Base-by-base conservation (phyloP, 2,888 invertebrate genomes). In the Rhyacophila evoluta region DNA sequence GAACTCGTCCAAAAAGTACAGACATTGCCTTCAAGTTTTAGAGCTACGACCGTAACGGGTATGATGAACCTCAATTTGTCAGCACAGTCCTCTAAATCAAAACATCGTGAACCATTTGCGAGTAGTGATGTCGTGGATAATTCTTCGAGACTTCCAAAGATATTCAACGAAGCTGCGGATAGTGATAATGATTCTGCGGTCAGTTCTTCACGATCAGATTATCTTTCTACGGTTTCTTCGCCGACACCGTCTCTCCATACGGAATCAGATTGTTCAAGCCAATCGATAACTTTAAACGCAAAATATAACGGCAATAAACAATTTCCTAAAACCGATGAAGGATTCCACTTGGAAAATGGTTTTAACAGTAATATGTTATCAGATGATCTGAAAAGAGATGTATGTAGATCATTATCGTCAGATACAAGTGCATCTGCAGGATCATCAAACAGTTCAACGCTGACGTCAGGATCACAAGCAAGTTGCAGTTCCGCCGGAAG, bases 161-260 rank as follows among this genome's bases (percentile, higher is more conserved):
- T 38, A 15, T 82, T 79, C 6, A 76, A 76, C 28, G 82, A 82
- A 28, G 33, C 79, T 84, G 92, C 93, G 83, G 95, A 95, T 83
- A 95, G 94, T 84, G 96, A 96, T 86, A 95, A 95, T 84, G 96
- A 97, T 86, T 96, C 96, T 29, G 96, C 96, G 2, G 95, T 96
- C 85, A 96, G 96, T 85, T 95, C 94, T 71, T 94, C 94, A 83
- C 93, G 95, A 75, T 95, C 95, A 68, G 55, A 55, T 25, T 93
- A 93, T 85, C 92, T 94, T 83, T 95, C 94, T 1, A 92, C 94
- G 82, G 93, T 93, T 80, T 92, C 92, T 82, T 95, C 96, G 28
- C 95, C 94, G 0, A 92, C 93, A 2, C 89, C 91, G 82, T 93
- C 95, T 0, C 94, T 94, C 81, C 88, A 89, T 79, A 87, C 91